phyloP scores from a whole-genome alignment of 2,797 vertebrate species.

The Acanthurus leucopareius region DNA sequence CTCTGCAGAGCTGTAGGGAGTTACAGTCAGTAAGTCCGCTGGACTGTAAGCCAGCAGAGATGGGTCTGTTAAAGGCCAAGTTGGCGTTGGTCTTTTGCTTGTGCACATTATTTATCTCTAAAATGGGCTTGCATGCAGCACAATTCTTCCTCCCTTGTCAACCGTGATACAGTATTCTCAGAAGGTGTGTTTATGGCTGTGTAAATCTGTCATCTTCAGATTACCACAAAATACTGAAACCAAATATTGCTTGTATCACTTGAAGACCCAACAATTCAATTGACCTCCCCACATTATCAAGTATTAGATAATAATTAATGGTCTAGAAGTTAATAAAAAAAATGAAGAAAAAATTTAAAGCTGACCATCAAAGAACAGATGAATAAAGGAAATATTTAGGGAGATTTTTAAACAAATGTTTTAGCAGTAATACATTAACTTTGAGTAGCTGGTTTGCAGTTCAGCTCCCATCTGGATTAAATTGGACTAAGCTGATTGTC shows the following conservation, averaged over 20 bases:
- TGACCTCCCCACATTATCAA: slow-evolving; percentile 10
- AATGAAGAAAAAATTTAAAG: slow-evolving; percentile 6
- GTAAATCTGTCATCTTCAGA: slow-evolving; percentile 78
- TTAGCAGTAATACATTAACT: slow-evolving; percentile 23
- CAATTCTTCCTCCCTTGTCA: slow-evolving; percentile 47
- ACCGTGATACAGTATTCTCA: slow-evolving; percentile 57
- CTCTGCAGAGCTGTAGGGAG: slow-evolving; percentile 56
- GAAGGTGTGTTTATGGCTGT: slow-evolving; percentile 72
- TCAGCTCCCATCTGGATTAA: slow-evolving; percentile 64
- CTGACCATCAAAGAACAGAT: slow-evolving; percentile 29
- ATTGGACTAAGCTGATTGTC: slow-evolving; percentile 70
- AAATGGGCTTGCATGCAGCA: slow-evolving; percentile 50
- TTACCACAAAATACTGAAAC: slow-evolving; percentile 64
- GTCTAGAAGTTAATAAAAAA: slow-evolving; percentile 21
- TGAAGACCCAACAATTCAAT: slow-evolving; percentile 16
- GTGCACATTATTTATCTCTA: slow-evolving; percentile 68
- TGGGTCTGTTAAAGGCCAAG: slow-evolving; percentile 50
- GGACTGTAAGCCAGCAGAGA: slow-evolving; percentile 47
- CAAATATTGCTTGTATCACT: slow-evolving; percentile 47
- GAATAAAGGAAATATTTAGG: slow-evolving; percentile 48
- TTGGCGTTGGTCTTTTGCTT: slow-evolving; percentile 64
- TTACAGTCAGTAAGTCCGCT: slow-evolving; percentile 47
- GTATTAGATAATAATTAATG: slow-evolving; percentile 26
- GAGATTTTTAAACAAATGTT: slow-evolving; percentile 45
- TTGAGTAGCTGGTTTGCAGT: slow-evolving; percentile 17